Evolutionary conservation across 2,888 invertebrate genomes (phyloP).

Genomic region (Drosophila putrida): DNA sequence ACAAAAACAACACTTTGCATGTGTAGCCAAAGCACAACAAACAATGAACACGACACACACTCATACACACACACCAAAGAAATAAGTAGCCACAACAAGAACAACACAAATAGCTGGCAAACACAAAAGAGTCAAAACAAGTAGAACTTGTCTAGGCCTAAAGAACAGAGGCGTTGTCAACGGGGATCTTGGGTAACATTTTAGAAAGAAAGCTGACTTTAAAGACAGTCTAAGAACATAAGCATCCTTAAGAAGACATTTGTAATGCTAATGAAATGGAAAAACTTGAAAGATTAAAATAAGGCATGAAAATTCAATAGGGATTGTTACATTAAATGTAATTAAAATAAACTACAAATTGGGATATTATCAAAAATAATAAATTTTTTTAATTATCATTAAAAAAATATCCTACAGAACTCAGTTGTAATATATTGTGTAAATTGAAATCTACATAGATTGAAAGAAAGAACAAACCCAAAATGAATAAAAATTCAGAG

Average conservation of each 20-base stretch:
- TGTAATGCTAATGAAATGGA: neutral
- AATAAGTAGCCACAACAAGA: constrained; percentile 49
- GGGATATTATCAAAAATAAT: neutral
- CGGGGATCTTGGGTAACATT: constrained; percentile 8
- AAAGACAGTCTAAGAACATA: neutral
- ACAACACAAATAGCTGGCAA: constrained; percentile 52
- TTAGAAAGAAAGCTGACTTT: neutral
- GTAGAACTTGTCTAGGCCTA: constrained; percentile 76
- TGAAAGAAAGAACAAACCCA: no score
- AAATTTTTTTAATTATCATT: no score
- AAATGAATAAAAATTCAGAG: neutral
- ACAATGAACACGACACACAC: constrained; percentile 52
- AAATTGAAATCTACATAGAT: no score
- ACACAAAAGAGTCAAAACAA: constrained; percentile 64
- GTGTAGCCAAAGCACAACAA: constrained; percentile 58
- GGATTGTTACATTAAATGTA: no score
- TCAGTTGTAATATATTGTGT: no score
- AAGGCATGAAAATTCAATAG: no score
- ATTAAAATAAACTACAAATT: no score
- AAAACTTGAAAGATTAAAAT: no score
- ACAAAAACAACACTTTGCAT: constrained; percentile 76
- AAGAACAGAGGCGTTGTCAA: constrained; percentile 46
- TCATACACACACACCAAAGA: constrained; percentile 23
- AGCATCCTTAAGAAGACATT: neutral
- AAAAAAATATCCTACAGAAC: neutral